Evolutionary conservation across 2,888 invertebrate genomes (phyloP).

Genomic region (Tachina fera): DNA sequence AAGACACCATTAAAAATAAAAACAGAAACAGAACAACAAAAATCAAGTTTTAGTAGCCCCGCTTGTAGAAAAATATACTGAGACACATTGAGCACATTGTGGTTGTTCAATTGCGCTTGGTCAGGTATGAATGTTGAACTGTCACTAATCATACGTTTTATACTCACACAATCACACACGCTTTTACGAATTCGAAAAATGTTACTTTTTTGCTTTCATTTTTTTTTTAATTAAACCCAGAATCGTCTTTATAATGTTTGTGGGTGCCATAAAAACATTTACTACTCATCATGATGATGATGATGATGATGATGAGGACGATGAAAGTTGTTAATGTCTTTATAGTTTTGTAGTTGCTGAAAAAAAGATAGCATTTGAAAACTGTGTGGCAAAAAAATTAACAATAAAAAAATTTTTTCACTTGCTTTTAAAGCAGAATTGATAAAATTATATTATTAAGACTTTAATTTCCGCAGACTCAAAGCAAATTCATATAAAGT

Average conservation of each 20-base stretch:
- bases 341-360: background rate
- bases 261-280: constrained; percentile 49
- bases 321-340: constrained; percentile 35
- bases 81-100: constrained; percentile 4
- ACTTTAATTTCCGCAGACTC: no score
- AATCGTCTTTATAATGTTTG: constrained; percentile 33
- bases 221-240: constrained; percentile 19
- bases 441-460: background rate
- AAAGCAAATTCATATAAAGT: no score
- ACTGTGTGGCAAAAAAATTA: constrained; percentile 3
- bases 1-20: background rate
- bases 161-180: constrained; percentile 23
- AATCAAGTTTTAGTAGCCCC: background rate
- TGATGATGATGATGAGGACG: background rate
- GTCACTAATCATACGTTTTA: constrained; percentile 63
- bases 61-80: background rate
- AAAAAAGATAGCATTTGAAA: background rate
- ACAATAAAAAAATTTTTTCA: constrained; percentile 33
- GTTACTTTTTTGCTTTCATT: constrained; percentile 12
- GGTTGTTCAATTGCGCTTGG: constrained; percentile 25
- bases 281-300: constrained; percentile 24
- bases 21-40: background rate
- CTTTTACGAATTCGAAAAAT: constrained; percentile 36
- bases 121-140: constrained; percentile 46
- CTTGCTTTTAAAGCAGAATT: constrained; percentile 44